Evolutionary conservation across 2,113 vertebrate species (phyloP).

Genomic region (Catharus fuscescens): DNA sequence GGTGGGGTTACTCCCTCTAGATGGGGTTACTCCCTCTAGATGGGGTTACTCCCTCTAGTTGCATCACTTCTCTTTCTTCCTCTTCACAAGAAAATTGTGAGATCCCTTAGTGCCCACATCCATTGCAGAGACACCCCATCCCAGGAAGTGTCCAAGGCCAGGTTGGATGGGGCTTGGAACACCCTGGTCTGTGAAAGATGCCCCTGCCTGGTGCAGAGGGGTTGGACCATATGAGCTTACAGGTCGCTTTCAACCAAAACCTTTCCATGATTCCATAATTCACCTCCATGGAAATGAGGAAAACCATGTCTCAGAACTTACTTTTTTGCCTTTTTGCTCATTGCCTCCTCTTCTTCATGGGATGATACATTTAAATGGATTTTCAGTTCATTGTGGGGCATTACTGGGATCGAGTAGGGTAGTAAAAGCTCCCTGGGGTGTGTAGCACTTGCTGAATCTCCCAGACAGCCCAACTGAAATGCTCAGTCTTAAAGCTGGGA

Average conservation of each 20-base stretch:
- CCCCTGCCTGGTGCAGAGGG: background rate
- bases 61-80: background rate
- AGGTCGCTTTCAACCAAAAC: background rate
- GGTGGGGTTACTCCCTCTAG: background rate
- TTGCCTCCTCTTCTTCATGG: background rate
- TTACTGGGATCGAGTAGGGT: background rate
- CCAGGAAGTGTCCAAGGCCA: background rate
- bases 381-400: background rate
- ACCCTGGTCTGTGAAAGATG: background rate
- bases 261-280: background rate
- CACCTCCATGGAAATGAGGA: background rate
- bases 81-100: background rate
- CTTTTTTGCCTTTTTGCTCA: background rate
- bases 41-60: background rate
- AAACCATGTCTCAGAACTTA: background rate
- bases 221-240: background rate
- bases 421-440: background rate
- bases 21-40: no score
- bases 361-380: background rate
- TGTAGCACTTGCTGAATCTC: background rate
- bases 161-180: fast-evolving
- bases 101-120: background rate
- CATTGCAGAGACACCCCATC: background rate
- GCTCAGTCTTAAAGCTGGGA: background rate
- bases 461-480: background rate